Evolutionary conservation across 2,888 invertebrate genomes (phyloP).

Genomic region (Fragum sueziense): DNA sequence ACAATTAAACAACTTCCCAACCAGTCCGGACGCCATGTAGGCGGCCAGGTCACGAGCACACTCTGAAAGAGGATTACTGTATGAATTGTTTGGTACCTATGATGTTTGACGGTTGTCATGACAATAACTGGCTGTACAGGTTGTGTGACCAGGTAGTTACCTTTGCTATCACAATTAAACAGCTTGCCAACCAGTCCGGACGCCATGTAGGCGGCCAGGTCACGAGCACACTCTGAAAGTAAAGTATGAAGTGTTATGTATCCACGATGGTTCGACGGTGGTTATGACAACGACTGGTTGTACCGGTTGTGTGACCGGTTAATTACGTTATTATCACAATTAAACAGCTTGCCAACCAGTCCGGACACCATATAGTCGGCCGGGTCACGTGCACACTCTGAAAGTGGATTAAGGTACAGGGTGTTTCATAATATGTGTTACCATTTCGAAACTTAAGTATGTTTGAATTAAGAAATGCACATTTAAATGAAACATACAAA

Average conservation of each 20-base stretch:
- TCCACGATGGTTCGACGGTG: background rate
- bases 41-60: slow-evolving; percentile 67
- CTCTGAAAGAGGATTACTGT: slow-evolving; percentile 61
- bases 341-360: slow-evolving; percentile 67
- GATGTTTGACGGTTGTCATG: slow-evolving; percentile 4
- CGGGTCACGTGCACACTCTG: slow-evolving; percentile 71
- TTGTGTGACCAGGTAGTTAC: slow-evolving; percentile 60
- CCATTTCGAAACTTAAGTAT: too few species aligned
- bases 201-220: slow-evolving; percentile 62
- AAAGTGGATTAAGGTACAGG: too few species aligned
- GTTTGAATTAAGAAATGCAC: too few species aligned
- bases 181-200: slow-evolving; percentile 67
- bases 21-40: slow-evolving; percentile 64
- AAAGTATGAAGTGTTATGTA: too few species aligned
- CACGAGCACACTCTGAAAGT: slow-evolving; percentile 68
- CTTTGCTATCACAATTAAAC: slow-evolving; percentile 66
- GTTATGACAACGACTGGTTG: slow-evolving; percentile 25
- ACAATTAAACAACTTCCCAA: slow-evolving; percentile 70
- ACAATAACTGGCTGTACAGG: slow-evolving; percentile 42
- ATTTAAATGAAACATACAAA: too few species aligned
- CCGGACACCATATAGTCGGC: slow-evolving; percentile 63
- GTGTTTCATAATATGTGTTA: too few species aligned
- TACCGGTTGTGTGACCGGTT: slow-evolving; percentile 48
- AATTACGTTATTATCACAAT: slow-evolving; percentile 67
- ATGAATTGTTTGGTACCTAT: too few species aligned